These are phyloP conservation scores for Myxocyprinus asiaticus DNA, from an alignment of 2,113 vertebrate species.

Conservation along the genomic window DNA sequence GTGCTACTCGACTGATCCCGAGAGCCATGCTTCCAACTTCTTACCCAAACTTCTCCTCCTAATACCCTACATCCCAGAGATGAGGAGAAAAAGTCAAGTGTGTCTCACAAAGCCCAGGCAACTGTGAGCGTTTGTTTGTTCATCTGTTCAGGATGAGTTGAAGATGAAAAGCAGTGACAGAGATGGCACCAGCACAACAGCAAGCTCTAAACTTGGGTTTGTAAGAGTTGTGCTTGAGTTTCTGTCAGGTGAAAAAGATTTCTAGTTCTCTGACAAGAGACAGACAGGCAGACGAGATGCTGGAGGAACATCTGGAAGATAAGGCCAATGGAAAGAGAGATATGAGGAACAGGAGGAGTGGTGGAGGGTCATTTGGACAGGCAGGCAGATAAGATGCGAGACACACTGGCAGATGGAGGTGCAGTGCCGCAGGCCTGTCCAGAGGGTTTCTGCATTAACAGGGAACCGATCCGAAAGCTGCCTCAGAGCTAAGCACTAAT, in stretches of 20 bases:
- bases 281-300: conserved; percentile 8
- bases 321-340: background rate
- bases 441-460: conserved; percentile 54
- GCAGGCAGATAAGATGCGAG: conserved; percentile 36
- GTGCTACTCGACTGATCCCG: conserved; percentile 29
- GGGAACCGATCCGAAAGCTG: conserved; percentile 51
- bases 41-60: conserved; percentile 24
- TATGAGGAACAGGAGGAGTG: background rate
- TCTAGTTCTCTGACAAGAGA: conserved; percentile 1
- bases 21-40: background rate
- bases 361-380: conserved; percentile 31
- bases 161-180: conserved; percentile 1
- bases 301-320: conserved; percentile 16
- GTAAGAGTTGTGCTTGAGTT: conserved; percentile 7
- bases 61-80: conserved; percentile 36
- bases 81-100: conserved; percentile 12
- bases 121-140: conserved; percentile 32
- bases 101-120: conserved; percentile 20
- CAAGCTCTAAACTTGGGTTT: background rate
- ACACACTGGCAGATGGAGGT: conserved; percentile 29
- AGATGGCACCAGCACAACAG: background rate
- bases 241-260: conserved; percentile 22
- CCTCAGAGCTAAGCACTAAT: conserved; percentile 42
- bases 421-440: conserved; percentile 50
- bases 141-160: conserved; percentile 18